phyloP scores from a whole-genome alignment of 2,888 invertebrate genomes.

The Rhopalosiphum nymphaeae region DNA sequence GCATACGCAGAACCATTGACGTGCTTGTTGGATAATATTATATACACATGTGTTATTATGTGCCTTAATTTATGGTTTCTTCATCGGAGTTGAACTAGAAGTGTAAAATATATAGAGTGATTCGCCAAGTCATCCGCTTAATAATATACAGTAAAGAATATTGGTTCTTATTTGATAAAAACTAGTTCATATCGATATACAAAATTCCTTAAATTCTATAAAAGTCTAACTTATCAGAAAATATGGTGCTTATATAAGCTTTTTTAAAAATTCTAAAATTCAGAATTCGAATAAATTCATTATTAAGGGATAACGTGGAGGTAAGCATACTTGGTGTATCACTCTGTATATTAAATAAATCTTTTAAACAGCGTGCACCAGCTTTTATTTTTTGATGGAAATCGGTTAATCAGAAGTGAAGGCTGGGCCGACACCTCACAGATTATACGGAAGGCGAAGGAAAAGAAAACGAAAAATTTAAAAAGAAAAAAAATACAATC shows the following conservation, averaged over 20 bases:
- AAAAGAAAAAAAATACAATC: neutral
- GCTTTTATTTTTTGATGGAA: conserved; percentile 52
- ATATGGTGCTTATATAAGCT: too few species aligned
- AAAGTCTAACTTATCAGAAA: too few species aligned
- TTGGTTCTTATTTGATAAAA: too few species aligned
- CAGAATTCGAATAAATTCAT: neutral
- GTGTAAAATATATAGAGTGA: neutral
- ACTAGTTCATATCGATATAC: too few species aligned
- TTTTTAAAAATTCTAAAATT: neutral
- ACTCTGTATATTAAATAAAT: conserved; percentile 26
- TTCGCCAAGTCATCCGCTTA: neutral
- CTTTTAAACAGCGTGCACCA: neutral
- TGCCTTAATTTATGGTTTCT: neutral
- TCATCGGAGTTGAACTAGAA: too few species aligned
- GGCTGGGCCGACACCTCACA: conserved; percentile 20
- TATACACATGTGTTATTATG: neutral
- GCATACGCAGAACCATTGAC: neutral
- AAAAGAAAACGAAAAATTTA: neutral
- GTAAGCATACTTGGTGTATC: neutral
- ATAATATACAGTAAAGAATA: too few species aligned
- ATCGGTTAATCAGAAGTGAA: conserved; percentile 57
- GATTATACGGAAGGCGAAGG: neutral
- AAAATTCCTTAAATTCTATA: too few species aligned
- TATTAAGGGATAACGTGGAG: neutral
- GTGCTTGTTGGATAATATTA: neutral